Conservation (phyloP, 2,113 vertebrate species). For the Pyxicephalus adspersus region DNA sequence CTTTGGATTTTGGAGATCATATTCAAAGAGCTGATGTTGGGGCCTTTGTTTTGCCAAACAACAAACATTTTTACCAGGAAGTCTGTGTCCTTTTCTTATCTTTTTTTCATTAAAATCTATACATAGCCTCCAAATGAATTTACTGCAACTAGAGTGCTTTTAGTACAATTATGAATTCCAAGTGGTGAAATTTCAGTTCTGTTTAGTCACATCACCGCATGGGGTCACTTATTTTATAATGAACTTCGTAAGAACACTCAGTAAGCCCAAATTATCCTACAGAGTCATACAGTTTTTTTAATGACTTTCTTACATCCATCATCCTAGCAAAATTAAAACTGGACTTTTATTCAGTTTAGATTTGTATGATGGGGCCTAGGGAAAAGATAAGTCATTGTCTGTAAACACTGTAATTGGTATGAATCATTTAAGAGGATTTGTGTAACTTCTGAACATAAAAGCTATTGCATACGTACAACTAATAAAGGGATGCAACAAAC, state of each 20-base stretch:
- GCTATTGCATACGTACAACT: too few species aligned
- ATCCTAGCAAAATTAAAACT: conserved; percentile 19
- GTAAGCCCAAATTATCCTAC: not conserved
- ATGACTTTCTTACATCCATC: not conserved
- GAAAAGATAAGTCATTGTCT: not conserved
- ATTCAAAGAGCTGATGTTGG: too few species aligned
- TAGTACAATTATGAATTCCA: not conserved
- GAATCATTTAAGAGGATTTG: not conserved
- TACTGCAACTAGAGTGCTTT: not conserved
- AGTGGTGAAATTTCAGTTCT: not conserved
- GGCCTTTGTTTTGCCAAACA: not conserved
- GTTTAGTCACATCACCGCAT: not conserved
- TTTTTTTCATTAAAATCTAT: not conserved
- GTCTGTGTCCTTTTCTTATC: not conserved
- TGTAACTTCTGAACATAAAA: too few species aligned
- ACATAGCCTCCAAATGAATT: not conserved
- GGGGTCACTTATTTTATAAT: not conserved
- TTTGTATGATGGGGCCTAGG: not conserved
- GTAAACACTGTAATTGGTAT: not conserved
- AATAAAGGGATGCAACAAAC: too few species aligned
- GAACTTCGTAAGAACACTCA: not conserved
- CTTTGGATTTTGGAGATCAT: too few species aligned
- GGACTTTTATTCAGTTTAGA: conserved; percentile 8
- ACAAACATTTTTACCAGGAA: too few species aligned
- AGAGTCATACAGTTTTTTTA: not conserved